Evolutionary conservation across 2,888 invertebrate species (phyloP), one percentile per base, ranked within the genome.

Genomic region (Ormyrus pomaceus): DNA sequence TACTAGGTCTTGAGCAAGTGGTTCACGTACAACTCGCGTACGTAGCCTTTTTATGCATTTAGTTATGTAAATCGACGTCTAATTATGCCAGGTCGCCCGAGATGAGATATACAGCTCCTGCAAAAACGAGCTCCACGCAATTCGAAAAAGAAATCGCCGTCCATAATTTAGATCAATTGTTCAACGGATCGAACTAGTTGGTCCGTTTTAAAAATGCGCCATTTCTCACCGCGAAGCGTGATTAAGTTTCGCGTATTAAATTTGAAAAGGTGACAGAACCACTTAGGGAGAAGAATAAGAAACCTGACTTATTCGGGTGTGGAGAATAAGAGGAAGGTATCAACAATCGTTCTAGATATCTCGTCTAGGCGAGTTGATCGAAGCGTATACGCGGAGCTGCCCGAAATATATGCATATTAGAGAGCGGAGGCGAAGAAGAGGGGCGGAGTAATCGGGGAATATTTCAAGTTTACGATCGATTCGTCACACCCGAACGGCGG

Each of bases 391-490:
- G 19, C 19, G 19, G 2, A 19, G 19, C 19, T 19, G 19, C 19
- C 10, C 13, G 19, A 6, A 11, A 62, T 64, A 55, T 62, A 71
- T 53, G 64, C 50, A 68, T 79, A 56, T 51, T 34, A 7, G 48
- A 6, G 50, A n/a, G 48, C 6, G 13, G 34, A 76, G 66, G 72
- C 58, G 71, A 64, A 13, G 66, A 78, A 73, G 73, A 74, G 68
- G 59, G 78, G 72, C 77, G 77, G 77, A 78, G 70, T 72, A 68
- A 82, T 75, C 71, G 69, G 56, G 72, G 11, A 80, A 76, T 76
- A 80, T 80, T 80, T 80, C 78, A 80, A 80, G 76, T 78, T 80
- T 80, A 82, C 80, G 78, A 79, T 80, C 80, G 72, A 82, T 80
- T 78, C 76, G 80, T 82, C 82, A 80, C 68, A 76, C 58, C 72